Conservation (phyloP, 2,888 invertebrate species). For the Caenorhabditis sp. region DNA sequence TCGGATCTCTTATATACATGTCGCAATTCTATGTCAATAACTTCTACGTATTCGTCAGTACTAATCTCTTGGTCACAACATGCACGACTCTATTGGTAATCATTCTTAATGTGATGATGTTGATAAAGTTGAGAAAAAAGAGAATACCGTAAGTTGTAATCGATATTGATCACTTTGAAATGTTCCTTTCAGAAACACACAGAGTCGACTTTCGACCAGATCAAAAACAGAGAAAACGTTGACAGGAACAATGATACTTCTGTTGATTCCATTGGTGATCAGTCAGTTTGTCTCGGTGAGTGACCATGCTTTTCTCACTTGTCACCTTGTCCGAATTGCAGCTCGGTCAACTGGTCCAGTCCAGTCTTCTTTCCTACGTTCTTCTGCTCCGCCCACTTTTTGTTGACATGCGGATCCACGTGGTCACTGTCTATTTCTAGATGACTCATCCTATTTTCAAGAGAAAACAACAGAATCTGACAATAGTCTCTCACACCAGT, state of each 20-base stretch:
- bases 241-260: constrained; percentile 29
- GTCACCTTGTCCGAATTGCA: neutral
- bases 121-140: constrained; percentile 1
- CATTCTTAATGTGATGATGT: constrained; percentile 21
- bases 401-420: constrained; percentile 28
- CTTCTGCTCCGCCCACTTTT: constrained; percentile 27
- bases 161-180: no score
- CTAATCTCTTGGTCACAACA: no score
- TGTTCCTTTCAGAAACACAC: neutral
- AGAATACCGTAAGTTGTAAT: neutral
- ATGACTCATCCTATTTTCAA: constrained; percentile 41
- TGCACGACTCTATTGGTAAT: neutral
- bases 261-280: constrained; percentile 20
- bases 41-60: no score
- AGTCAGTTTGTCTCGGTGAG: constrained; percentile 11
- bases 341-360: constrained; percentile 15
- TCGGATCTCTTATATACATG: constrained; percentile 14
- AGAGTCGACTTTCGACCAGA: neutral
- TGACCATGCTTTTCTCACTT: neutral
- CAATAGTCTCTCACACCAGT: neutral
- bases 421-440: constrained; percentile 37
- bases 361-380: constrained; percentile 15
- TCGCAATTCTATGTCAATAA: neutral
- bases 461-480: neutral
- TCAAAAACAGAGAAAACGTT: constrained; percentile 21